phyloP scores from a whole-genome alignment of 2,113 vertebrate species.

The Dipodomys ordii region DNA sequence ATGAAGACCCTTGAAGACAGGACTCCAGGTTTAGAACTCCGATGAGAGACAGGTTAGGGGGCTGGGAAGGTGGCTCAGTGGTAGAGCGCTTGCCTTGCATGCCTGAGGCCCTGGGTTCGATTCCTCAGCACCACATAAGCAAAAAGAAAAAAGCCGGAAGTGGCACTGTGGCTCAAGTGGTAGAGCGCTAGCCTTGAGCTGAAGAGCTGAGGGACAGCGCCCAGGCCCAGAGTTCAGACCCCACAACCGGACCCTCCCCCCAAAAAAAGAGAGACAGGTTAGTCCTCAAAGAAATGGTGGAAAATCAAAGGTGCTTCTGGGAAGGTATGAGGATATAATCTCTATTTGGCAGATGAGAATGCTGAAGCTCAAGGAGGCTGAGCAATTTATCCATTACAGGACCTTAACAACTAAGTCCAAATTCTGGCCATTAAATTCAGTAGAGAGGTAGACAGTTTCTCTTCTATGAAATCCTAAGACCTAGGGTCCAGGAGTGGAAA shows the following conservation, averaged over 20 bases:
- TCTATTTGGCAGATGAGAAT: slow-evolving; percentile 9
- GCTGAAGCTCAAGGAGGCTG: background rate
- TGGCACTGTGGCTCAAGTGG: too few species aligned
- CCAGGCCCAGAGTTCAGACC: too few species aligned
- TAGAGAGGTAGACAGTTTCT: background rate
- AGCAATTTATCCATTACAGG: background rate
- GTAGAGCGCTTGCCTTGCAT: too few species aligned
- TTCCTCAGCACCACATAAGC: too few species aligned
- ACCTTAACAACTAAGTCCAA: background rate
- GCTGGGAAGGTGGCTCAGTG: too few species aligned
- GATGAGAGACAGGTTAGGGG: background rate
- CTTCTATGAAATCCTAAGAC: background rate
- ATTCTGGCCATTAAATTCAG: background rate
- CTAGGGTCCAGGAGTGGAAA: background rate
- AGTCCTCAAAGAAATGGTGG: background rate
- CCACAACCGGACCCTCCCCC: too few species aligned
- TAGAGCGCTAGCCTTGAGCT: too few species aligned
- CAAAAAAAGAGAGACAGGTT: background rate
- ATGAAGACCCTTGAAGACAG: background rate
- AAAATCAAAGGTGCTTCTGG: slow-evolving; percentile 18
- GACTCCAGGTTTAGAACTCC: background rate
- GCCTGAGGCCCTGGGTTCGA: too few species aligned
- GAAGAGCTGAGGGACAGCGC: too few species aligned
- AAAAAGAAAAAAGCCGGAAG: too few species aligned
- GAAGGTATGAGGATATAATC: background rate